Base-by-base conservation (phyloP, 2,797 vertebrate species). In the Carapus acus region DNA sequence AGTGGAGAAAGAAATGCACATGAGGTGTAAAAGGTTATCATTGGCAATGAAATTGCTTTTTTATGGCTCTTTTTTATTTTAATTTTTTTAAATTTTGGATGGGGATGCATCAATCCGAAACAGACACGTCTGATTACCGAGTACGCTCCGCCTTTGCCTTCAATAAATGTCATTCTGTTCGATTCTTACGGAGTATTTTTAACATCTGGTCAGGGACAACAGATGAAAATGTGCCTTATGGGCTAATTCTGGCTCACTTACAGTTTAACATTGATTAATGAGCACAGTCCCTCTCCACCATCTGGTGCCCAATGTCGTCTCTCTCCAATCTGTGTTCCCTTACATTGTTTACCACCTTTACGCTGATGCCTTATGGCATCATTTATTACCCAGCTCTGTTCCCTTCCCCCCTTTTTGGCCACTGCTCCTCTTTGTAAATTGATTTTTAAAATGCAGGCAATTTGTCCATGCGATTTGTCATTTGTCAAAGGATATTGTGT, bases 201-300 rank as follows among this genome's bases (percentile, higher is more conserved):
- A 36, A 36, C 2, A 36, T 36, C 34, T 36, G 34, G 34, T 15
- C 14, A 3, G 34, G 34, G 34, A 36, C 4, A 33, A 33, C 31
- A 33, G 31, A 33, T 4, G 31, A 33, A 3, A 33, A 33, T 33
- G 6, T 33, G 3, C 31, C 6, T 36, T 4, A 13, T 36, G 7
- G 14, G 8, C 14, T 36, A 15, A 36, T 36, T 36, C 14, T 15
- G 34, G 34, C 14, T n/a, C 34, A 36, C 11, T 36, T 15, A 36
- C 34, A 36, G 8, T 36, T 36, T 36, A 36, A 36, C n/a, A 15
- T 36, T 36, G 34, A 36, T 36, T 36, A 36, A 36, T 36, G 34
- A 36, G 8, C 34, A 36, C 34, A 33, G 34, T 15, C 13, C 34
- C 14, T 36, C 11, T 7, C n/a, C 4, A 36, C 34, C 34, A 36